Conservation (phyloP, 1,140 invertebrate genomes). For the Rhopalosiphum padi region DNA sequence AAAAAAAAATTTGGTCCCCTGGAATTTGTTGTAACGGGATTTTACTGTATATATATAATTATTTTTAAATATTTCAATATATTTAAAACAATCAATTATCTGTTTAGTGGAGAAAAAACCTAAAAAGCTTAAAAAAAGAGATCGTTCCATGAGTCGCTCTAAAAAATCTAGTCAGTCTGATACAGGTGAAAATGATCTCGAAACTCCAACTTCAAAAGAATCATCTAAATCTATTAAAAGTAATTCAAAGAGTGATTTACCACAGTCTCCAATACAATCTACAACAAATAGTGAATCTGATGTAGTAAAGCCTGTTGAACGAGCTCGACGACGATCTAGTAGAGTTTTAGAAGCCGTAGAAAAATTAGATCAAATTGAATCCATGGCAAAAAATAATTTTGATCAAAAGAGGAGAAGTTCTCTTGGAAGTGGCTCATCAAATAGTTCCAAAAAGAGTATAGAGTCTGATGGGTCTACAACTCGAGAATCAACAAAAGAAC, state of each 20-base stretch:
- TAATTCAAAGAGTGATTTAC: slow-evolving; percentile 35
- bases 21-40: no score
- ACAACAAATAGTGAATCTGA: slow-evolving; percentile 34
- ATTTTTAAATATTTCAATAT: background rate
- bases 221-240: slow-evolving; percentile 52
- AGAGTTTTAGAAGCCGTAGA: slow-evolving; percentile 53
- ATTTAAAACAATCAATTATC: background rate
- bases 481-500: slow-evolving; percentile 1
- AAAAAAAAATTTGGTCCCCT: no score
- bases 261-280: slow-evolving; percentile 35
- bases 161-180: slow-evolving; percentile 43
- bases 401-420: slow-evolving; percentile 51
- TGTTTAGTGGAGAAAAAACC: slow-evolving; percentile 54
- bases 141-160: slow-evolving; percentile 54
- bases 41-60: background rate
- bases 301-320: background rate
- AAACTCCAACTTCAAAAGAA: slow-evolving; percentile 51
- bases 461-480: slow-evolving; percentile 35
- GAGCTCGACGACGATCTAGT: slow-evolving; percentile 23
- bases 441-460: slow-evolving; percentile 57
- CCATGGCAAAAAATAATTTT: slow-evolving; percentile 39
- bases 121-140: slow-evolving; percentile 53
- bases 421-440: slow-evolving; percentile 45
- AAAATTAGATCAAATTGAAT: slow-evolving; percentile 54
- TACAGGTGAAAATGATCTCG: slow-evolving; percentile 41